Base-by-base conservation (phyloP, 1,140 invertebrate species). In the Harpegnathos saltator region DNA sequence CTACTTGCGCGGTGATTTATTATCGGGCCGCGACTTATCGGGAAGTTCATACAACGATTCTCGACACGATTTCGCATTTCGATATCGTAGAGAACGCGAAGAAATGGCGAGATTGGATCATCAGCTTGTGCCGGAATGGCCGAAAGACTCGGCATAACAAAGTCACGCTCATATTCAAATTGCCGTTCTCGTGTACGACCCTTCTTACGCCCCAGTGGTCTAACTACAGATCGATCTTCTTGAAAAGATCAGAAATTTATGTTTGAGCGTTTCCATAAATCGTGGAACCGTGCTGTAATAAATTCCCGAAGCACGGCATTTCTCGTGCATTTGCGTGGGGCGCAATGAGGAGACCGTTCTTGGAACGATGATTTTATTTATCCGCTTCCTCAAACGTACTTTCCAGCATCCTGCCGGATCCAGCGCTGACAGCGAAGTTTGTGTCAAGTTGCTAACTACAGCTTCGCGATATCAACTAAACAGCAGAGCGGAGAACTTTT, bases 161-260 rank as follows among this genome's bases (percentile, higher is more conserved):
- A 29, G 17, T 4, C 3, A 22, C 48, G 2, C 29, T 71, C 29
- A 7, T 12, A 48, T 7, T n/a, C 33, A 3, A 58, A 19, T 15
- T 14, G 58, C 22, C 7, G 56, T 72, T 58, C 19, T 58, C 33
- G 15, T 38, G 22, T n/a, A n/a, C 24, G 22, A 68, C 15, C 1
- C 15, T 9, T 44, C 38, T 44, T 44, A 44, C 3, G 38, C 38
- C n/a, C n/a, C n/a, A 9, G 7, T 9, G 38, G n/a, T 56, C 33
- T 12, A 63, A 38, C 68, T 52, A 26, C 38, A 26, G 29, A 38
- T 54, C n/a, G 22, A 56, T 71, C 19, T 72, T 1, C 5, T 33
- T 22, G 9, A 72, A 48, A 72, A 72, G 29, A 72, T 72, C 22
- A 7, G 29, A 58, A 72, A 58, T 72, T 72, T 72, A 72, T 72